Conservation (phyloP, 2,113 vertebrate genomes). For the Zapus hudsonius region DNA sequence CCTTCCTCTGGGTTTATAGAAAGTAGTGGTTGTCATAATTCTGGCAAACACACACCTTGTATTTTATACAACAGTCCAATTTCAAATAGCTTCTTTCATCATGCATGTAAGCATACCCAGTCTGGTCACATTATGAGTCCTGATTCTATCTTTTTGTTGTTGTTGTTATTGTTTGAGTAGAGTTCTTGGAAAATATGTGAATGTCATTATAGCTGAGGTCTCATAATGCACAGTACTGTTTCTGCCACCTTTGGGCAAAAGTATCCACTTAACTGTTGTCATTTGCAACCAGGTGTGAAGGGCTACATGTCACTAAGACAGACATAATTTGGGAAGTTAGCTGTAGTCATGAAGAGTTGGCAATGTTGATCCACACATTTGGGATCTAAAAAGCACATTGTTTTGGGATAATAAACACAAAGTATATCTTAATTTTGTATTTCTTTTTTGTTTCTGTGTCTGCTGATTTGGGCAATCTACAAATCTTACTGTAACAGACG, state of each 20-base stretch:
- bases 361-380: background rate
- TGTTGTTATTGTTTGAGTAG: background rate
- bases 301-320: background rate
- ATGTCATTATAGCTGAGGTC: background rate
- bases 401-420: slow-evolving; percentile 37
- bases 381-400: slow-evolving; percentile 39
- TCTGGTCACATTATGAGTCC: background rate
- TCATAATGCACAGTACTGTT: background rate
- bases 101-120: background rate
- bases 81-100: slow-evolving; percentile 26
- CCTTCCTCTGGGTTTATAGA: slow-evolving; percentile 23
- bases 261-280: background rate
- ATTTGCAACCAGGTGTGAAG: background rate
- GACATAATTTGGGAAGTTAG: background rate
- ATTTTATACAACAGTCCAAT: slow-evolving; percentile 42
- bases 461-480: background rate
- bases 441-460: background rate
- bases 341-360: background rate
- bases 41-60: slow-evolving; percentile 39
- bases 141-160: background rate
- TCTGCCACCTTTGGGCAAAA: slow-evolving; percentile 30
- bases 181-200: background rate
- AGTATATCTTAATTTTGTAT: background rate
- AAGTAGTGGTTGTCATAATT: slow-evolving; percentile 49
- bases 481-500: slow-evolving; percentile 48